Evolutionary conservation across 2,113 vertebrate species (phyloP).

Genomic region (Leucosticte australis): DNA sequence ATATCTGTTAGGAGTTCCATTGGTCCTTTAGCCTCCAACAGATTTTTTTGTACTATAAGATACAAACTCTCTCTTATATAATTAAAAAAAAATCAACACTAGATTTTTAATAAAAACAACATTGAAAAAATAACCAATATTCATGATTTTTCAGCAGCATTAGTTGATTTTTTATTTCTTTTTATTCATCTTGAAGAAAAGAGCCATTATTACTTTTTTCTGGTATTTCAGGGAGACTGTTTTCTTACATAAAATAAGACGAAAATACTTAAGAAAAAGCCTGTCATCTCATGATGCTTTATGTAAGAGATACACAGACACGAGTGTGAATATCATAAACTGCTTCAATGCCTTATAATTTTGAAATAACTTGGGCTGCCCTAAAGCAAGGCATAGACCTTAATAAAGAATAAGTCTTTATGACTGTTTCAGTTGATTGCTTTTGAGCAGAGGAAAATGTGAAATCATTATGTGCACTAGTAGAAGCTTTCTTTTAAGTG

Average conservation of each 20-base stretch:
- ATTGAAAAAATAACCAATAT: background rate
- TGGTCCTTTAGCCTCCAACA: background rate
- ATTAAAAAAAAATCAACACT: background rate
- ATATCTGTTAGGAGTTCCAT: background rate
- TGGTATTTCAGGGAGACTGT: background rate
- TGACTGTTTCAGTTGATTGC: constrained; percentile 59
- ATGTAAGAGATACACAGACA: background rate
- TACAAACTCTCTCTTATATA: background rate
- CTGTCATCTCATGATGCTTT: background rate
- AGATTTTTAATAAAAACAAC: background rate
- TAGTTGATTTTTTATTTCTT: background rate
- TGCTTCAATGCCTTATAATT: constrained; percentile 49
- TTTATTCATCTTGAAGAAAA: background rate
- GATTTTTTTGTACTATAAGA: background rate
- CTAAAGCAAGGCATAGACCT: constrained; percentile 46
- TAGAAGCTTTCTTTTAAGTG: constrained; percentile 61
- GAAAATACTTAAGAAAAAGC: background rate
- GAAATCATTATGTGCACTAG: constrained; percentile 60
- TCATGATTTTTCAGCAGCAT: background rate
- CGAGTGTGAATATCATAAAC: background rate
- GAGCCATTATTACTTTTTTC: background rate
- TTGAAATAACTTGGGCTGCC: constrained; percentile 28
- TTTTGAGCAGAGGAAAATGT: constrained; percentile 55
- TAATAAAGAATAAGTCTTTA: constrained; percentile 64
- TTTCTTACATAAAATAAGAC: background rate